Conservation (phyloP, 2,888 invertebrate genomes). For the Atethmia centrago region DNA sequence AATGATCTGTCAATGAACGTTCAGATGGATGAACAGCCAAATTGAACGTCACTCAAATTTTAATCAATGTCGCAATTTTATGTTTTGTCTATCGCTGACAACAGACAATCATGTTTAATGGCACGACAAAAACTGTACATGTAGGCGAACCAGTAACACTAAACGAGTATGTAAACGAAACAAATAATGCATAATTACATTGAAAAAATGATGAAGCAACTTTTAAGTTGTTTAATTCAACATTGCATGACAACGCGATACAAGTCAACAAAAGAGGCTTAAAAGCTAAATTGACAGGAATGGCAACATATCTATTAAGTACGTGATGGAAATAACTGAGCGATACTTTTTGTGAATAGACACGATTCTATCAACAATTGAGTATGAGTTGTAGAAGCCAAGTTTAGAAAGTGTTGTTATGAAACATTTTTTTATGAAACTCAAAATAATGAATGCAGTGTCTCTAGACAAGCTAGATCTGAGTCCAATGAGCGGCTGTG, state of each 20-base stretch:
- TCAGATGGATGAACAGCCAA: slow-evolving; percentile 67
- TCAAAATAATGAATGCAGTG: slow-evolving; percentile 57
- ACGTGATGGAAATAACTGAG: slow-evolving; percentile 35
- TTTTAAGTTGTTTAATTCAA: slow-evolving; percentile 36
- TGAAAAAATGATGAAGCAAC: slow-evolving; percentile 48
- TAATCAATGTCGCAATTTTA: slow-evolving; percentile 72
- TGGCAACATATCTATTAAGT: slow-evolving; percentile 40
- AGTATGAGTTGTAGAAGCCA: slow-evolving; percentile 28
- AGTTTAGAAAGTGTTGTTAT: slow-evolving; percentile 61
- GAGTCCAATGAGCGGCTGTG: slow-evolving; percentile 66
- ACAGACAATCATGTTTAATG: slow-evolving; percentile 77
- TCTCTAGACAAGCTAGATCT: slow-evolving; percentile 61
- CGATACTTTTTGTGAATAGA: slow-evolving; percentile 20
- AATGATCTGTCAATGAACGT: slow-evolving; percentile 64
- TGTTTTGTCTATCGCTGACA: slow-evolving; percentile 74
- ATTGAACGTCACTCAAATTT: slow-evolving; percentile 76
- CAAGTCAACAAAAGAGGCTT: slow-evolving; percentile 30
- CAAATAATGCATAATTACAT: slow-evolving; percentile 58
- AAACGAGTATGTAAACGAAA: slow-evolving; percentile 60
- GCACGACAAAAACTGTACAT: slow-evolving; percentile 62
- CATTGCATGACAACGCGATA: slow-evolving; percentile 41
- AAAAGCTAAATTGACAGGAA: slow-evolving; percentile 46
- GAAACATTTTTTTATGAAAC: slow-evolving; percentile 58
- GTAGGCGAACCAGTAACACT: slow-evolving; percentile 75
- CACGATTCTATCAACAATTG: slow-evolving; percentile 40